A percentile compares a stretch with the other conserved stretches of the same genome.
Evolutionary conservation across 2,797 vertebrate genomes (phyloP).

Genomic region (Eremophila alpestris): DNA sequence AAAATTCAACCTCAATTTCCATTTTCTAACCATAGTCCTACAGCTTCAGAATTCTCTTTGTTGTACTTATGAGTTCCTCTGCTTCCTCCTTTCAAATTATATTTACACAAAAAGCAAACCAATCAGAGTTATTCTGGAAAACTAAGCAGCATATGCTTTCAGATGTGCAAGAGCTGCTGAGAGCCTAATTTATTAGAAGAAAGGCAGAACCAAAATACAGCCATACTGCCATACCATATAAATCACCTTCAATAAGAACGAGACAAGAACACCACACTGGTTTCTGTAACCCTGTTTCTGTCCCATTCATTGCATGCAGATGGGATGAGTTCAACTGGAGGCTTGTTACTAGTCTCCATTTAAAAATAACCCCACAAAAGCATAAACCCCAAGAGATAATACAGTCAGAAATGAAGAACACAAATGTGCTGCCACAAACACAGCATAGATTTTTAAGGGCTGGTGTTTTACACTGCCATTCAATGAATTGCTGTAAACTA

Average conservation of each 20-base stretch:
- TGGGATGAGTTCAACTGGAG: not conserved
- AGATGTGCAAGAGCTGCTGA: not conserved
- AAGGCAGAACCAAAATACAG: not conserved
- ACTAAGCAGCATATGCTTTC: not conserved
- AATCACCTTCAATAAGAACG: not conserved
- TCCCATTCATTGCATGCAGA: not conserved
- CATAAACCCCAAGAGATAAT: not conserved
- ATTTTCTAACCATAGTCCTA: not conserved
- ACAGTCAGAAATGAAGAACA: not conserved
- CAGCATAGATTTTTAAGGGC: accelerated
- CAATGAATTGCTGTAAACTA: not conserved
- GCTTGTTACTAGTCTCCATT: not conserved
- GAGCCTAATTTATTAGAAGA: not conserved
- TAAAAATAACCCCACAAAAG: not conserved
- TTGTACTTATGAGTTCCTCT: not conserved
- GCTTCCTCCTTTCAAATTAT: not conserved
- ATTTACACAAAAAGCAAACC: not conserved
- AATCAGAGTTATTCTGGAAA: not conserved
- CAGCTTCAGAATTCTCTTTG: not conserved
- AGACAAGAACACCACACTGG: not conserved
- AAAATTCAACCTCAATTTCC: not conserved
- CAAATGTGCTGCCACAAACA: not conserved
- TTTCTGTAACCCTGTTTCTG: not conserved
- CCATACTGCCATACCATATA: not conserved
- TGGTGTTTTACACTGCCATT: not conserved